phyloP scores from a whole-genome alignment of 2,797 vertebrate species.

The Pantherophis alleghaniensis region DNA sequence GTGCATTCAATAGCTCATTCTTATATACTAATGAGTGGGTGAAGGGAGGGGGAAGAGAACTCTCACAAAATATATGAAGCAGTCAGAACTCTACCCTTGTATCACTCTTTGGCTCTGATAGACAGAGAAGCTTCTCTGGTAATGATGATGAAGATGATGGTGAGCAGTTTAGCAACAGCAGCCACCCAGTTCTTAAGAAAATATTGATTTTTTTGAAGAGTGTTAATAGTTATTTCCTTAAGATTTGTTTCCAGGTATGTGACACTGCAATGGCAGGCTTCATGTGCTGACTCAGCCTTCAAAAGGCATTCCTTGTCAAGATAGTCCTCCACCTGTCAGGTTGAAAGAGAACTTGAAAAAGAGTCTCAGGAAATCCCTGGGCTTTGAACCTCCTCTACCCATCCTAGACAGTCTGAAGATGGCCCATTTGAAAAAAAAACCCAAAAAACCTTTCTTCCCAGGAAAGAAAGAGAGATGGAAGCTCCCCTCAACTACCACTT shows the following conservation, averaged over 20 bases:
- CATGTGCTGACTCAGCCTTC: not conserved
- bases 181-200: not conserved
- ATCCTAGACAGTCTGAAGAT: not conserved
- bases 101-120: slow-evolving; percentile 1
- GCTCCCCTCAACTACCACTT: not conserved
- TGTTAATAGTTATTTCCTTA: not conserved
- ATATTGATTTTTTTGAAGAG: not conserved
- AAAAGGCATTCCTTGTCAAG: not conserved
- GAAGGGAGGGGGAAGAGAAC: slow-evolving; percentile 55
- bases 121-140: not conserved
- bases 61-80: slow-evolving; percentile 59
- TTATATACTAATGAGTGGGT: slow-evolving; percentile 59
- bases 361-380: slow-evolving; percentile 52
- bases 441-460: not conserved
- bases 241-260: not conserved
- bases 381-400: slow-evolving; percentile 12
- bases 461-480: not conserved
- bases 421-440: slow-evolving; percentile 18
- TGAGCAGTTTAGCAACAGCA: not conserved
- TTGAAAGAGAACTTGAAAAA: slow-evolving; percentile 43
- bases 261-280: not conserved
- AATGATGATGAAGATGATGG: not conserved
- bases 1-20: slow-evolving; percentile 60
- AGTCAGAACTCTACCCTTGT: slow-evolving; percentile 44
- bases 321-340: slow-evolving; percentile 28